Percentiles rank a stretch among this genome's conserved stretches.
These are phyloP conservation scores for Chinchilla lanigera DNA, from an alignment of 2,113 vertebrate species.

Conservation along the genomic window DNA sequence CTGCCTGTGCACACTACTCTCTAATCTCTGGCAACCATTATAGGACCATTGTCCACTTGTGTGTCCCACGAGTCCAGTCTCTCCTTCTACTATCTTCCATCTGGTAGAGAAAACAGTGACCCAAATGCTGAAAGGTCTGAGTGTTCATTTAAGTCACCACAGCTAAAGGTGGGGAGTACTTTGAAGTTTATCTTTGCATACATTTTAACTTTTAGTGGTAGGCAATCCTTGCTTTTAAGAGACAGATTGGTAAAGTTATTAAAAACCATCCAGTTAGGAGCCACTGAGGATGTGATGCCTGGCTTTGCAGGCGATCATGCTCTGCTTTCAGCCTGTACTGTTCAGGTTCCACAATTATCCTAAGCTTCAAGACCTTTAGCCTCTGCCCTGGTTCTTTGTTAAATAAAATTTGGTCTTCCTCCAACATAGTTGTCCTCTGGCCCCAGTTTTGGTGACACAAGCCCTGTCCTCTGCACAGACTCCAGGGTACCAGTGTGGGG, in stretches of 20 bases:
- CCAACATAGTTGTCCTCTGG: too few relatives aligned
- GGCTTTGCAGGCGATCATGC: neutral
- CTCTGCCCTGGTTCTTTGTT: neutral
- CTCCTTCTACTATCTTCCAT: neutral
- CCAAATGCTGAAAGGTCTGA: neutral
- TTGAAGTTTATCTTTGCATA: neutral
- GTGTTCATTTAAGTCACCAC: too few relatives aligned
- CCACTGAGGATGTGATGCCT: rapidly evolving
- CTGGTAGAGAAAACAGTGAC: too few relatives aligned
- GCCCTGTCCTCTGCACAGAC: rapidly evolving
- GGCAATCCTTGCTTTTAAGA: neutral
- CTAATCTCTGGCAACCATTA: rapidly evolving
- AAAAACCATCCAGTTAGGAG: neutral
- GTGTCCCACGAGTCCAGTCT: rapidly evolving
- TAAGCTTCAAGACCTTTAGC: neutral
- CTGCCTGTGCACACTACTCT: neutral
- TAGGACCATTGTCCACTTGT: rapidly evolving
- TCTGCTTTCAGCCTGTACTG: rapidly evolving
- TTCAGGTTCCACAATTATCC: too few relatives aligned
- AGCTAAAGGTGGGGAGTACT: neutral
- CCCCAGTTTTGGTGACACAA: neutral
- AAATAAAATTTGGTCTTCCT: too few relatives aligned
- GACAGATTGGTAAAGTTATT: too few relatives aligned
- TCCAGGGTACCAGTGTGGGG: neutral
- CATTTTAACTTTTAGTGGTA: neutral